phyloP scores from a whole-genome alignment of 2,888 invertebrate genomes.

The Abrostola triplasia region DNA sequence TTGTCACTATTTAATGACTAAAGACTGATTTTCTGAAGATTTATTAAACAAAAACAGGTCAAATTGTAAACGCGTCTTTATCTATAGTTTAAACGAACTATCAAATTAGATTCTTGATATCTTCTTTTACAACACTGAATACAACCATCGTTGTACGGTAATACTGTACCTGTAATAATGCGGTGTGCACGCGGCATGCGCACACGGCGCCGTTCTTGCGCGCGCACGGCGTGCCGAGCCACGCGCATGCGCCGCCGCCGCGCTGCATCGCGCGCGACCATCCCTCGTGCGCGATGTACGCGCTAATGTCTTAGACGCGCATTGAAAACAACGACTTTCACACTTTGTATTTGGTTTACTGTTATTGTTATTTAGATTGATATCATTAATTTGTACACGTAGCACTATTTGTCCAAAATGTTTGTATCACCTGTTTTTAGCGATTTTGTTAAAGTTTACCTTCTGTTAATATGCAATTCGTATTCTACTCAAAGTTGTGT shows the following conservation, averaged over 20 bases:
- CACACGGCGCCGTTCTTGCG: conserved; percentile 84
- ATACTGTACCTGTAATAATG: conserved; percentile 77
- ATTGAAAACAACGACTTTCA: conserved; percentile 16
- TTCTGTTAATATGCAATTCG: too few relatives aligned
- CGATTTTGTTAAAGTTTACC: too few relatives aligned
- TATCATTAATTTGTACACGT: neutral
- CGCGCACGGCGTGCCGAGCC: conserved; percentile 85
- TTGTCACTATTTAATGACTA: too few relatives aligned
- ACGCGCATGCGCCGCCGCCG: conserved; percentile 84
- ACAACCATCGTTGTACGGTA: neutral
- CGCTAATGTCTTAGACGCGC: conserved; percentile 41
- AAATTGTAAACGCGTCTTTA: too few relatives aligned
- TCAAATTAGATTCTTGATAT: too few relatives aligned
- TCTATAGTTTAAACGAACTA: too few relatives aligned
- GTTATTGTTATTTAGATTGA: neutral
- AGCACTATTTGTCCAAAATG: too few relatives aligned
- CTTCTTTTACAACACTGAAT: neutral
- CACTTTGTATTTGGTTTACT: conserved; percentile 12
- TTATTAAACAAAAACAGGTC: too few relatives aligned
- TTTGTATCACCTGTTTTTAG: too few relatives aligned
- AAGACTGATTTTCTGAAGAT: too few relatives aligned
- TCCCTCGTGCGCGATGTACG: conserved; percentile 65
- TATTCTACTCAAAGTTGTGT: too few relatives aligned
- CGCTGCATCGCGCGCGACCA: conserved; percentile 81
- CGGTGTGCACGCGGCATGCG: conserved; percentile 82